A percentile compares a stretch with the other conserved stretches of the same genome.
Evolutionary conservation across 2,888 invertebrate species (phyloP).

Genomic region (Monopis laevigella): DNA sequence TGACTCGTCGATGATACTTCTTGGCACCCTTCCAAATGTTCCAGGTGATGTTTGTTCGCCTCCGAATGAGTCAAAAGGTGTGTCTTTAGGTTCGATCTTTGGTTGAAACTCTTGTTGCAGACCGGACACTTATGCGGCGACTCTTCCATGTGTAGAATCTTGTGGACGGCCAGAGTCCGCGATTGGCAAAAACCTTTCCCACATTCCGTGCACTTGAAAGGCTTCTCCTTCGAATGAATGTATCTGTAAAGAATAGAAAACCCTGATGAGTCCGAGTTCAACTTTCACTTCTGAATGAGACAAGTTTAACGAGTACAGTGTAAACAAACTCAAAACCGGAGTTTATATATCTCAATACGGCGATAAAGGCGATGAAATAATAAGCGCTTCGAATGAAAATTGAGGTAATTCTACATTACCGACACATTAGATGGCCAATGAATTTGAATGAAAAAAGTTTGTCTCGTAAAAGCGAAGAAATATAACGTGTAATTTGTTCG

Average conservation of each 20-base stretch:
- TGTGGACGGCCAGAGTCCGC: constrained; percentile 94
- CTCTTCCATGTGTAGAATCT: constrained; percentile 92
- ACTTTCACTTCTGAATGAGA: constrained; percentile 33
- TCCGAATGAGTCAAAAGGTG: constrained; percentile 90
- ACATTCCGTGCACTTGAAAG: constrained; percentile 96
- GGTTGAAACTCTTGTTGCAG: constrained; percentile 90
- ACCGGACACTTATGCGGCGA: constrained; percentile 93
- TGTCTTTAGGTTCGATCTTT: constrained; percentile 90
- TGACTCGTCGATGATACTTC: constrained; percentile 63
- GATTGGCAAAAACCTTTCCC: constrained; percentile 99
- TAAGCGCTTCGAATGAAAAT: constrained; percentile 38
- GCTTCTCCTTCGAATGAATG: constrained; percentile 98
- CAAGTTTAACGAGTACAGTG: constrained; percentile 25
- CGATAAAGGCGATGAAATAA: constrained; percentile 27
- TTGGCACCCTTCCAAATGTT: constrained; percentile 59
- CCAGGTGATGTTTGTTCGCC: constrained; percentile 57
- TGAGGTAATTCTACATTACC: constrained; percentile 38
- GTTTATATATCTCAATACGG: constrained; percentile 33
- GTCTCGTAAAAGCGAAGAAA: constrained; percentile 65
- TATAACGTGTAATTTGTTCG: constrained; percentile 65
- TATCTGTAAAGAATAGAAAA: constrained; percentile 73
- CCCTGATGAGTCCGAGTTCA: not conserved
- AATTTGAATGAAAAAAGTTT: constrained; percentile 44
- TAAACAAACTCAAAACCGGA: constrained; percentile 31
- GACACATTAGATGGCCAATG: constrained; percentile 48